These are phyloP conservation scores for Alectura lathami DNA, from an alignment of 2,113 vertebrate genomes.

Conservation along the genomic window DNA sequence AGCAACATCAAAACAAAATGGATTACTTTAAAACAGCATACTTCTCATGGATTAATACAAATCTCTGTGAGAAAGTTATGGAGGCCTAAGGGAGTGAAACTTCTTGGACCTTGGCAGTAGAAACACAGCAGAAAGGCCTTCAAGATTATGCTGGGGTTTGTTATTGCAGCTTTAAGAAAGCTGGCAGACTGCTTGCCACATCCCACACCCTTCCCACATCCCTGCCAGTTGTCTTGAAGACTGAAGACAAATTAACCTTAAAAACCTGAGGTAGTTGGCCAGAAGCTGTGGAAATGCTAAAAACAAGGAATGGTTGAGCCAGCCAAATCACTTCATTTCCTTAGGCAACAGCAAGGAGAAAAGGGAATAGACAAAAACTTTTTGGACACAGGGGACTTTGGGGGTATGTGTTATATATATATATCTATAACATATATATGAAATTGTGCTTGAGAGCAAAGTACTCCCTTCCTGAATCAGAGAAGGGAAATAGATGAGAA, in stretches of 20 bases:
- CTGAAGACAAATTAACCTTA: conserved; percentile 64
- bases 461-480: not conserved
- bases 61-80: not conserved
- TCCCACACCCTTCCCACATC: conserved; percentile 64
- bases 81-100: not conserved
- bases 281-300: conserved; percentile 60
- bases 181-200: conserved; percentile 54
- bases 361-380: conserved; percentile 5
- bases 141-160: not conserved
- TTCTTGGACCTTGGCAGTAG: not conserved
- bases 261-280: conserved; percentile 47
- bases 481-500: not conserved
- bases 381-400: not conserved
- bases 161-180: conserved; percentile 55
- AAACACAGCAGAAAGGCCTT: conserved; percentile 23
- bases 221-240: conserved; percentile 62
- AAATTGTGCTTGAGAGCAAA: not conserved
- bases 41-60: not conserved
- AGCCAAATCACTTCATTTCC: conserved; percentile 58
- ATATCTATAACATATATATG: not conserved
- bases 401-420: not conserved
- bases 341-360: conserved; percentile 15
- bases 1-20: not conserved
- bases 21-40: not conserved
- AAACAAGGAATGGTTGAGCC: conserved; percentile 35